A percentile compares a stretch with the other conserved stretches of the same genome.
These are phyloP conservation scores for Drosophila subquinaria DNA, from an alignment of 2,888 invertebrate species.

Conservation along the genomic window DNA sequence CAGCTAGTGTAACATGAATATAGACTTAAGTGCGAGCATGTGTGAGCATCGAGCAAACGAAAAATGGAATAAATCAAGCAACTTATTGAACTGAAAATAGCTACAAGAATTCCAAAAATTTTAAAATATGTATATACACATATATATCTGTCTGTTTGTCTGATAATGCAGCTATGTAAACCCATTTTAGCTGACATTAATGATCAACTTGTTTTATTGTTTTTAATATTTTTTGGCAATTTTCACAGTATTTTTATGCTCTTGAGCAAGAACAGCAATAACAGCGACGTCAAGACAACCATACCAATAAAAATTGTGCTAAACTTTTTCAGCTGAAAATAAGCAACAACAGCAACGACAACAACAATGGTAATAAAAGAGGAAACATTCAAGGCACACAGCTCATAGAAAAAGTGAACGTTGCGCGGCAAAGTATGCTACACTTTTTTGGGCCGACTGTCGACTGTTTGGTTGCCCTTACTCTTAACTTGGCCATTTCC, in stretches of 20 bases:
- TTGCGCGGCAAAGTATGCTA: conserved; percentile 72
- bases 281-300: conserved; percentile 1
- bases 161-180: conserved; percentile 7
- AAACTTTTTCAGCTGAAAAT: conserved; percentile 40
- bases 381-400: conserved; percentile 56
- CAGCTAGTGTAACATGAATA: conserved; percentile 4
- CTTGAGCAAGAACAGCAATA: conserved; percentile 16
- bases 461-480: conserved; percentile 42
- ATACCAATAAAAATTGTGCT: conserved; percentile 36
- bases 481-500: conserved; percentile 54
- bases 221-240: conserved; percentile 14
- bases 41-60: neutral
- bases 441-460: conserved; percentile 29
- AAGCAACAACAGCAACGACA: conserved; percentile 29
- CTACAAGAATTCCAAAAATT: neutral
- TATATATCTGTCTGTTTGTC: neutral
- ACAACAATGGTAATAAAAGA: conserved; percentile 62
- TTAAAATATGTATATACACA: neutral
- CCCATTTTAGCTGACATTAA: conserved; percentile 15
- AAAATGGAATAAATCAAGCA: neutral
- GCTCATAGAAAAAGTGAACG: conserved; percentile 44
- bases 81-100: neutral
- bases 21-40: conserved; percentile 2
- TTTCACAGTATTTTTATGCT: conserved; percentile 8
- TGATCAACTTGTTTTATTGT: conserved; percentile 17